Percentiles rank a stretch among this genome's conserved stretches.
Evolutionary conservation across 2,113 vertebrate genomes (phyloP).

Genomic region (Bubo blakistoni): DNA sequence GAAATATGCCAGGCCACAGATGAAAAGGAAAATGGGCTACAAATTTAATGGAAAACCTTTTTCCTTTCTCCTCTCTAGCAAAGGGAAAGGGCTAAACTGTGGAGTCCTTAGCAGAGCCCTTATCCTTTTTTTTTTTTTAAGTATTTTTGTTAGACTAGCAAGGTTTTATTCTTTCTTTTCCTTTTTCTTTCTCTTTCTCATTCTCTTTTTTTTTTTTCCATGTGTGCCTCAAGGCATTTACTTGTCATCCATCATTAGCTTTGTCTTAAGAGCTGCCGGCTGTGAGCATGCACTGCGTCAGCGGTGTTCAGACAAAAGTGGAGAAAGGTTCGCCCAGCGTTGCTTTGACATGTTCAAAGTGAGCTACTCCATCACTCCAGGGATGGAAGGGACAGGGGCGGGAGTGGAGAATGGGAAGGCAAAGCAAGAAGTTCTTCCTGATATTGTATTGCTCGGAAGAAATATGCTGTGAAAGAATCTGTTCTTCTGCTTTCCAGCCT

Average conservation of each 20-base stretch:
- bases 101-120: background rate
- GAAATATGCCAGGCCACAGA: background rate
- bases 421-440: constrained; percentile 20
- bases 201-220: background rate
- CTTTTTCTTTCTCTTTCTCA: constrained; percentile 36
- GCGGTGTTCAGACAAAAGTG: constrained; percentile 18
- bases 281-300: constrained; percentile 44
- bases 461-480: background rate
- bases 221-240: constrained; percentile 47
- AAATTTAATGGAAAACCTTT: background rate
- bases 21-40: background rate
- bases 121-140: background rate
- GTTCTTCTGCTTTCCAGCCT: constrained; percentile 8
- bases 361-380: constrained; percentile 35
- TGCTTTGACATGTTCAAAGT: constrained; percentile 55
- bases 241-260: constrained; percentile 65
- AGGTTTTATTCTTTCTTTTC: constrained; percentile 11
- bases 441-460: background rate
- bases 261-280: constrained; percentile 44
- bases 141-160: constrained; percentile 6
- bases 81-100: background rate
- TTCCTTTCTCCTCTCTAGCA: background rate
- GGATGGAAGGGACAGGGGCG: background rate
- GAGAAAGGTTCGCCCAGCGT: background rate
- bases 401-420: background rate